phyloP scores from a whole-genome alignment of 2,888 invertebrate species.

The Sialis fuliginosa region DNA sequence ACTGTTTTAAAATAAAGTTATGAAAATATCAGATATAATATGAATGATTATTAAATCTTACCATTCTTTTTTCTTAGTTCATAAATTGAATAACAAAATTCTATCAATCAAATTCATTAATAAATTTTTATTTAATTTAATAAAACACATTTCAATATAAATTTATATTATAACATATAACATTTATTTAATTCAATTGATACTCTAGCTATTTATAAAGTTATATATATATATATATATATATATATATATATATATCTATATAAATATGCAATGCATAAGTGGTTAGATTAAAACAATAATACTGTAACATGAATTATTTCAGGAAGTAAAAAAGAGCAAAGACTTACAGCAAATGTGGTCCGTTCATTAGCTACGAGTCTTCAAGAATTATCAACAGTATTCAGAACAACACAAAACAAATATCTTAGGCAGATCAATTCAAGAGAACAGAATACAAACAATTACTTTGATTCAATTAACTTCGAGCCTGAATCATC shows the following conservation, averaged over 20 bases:
- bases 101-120: no score
- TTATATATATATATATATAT: no score
- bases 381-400: constrained; percentile 70
- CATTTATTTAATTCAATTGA: constrained; percentile 1
- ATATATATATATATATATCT: no score
- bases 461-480: constrained; percentile 66
- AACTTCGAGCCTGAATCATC: constrained; percentile 33
- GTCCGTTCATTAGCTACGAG: constrained; percentile 68
- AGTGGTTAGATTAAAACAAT: constrained; percentile 35
- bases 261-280: no score
- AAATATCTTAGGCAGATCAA: constrained; percentile 75
- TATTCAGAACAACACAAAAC: constrained; percentile 73
- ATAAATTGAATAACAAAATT: no score
- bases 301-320: constrained; percentile 29
- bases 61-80: no score
- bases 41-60: no score
- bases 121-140: no score
- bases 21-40: no score
- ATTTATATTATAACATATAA: background rate
- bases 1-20: no score
- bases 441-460: constrained; percentile 77
- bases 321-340: constrained; percentile 53
- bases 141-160: background rate
- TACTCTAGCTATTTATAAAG: no score
- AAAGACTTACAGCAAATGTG: constrained; percentile 65